Conservation (phyloP, 1,140 invertebrate species). For the Drosophila ambigua region DNA sequence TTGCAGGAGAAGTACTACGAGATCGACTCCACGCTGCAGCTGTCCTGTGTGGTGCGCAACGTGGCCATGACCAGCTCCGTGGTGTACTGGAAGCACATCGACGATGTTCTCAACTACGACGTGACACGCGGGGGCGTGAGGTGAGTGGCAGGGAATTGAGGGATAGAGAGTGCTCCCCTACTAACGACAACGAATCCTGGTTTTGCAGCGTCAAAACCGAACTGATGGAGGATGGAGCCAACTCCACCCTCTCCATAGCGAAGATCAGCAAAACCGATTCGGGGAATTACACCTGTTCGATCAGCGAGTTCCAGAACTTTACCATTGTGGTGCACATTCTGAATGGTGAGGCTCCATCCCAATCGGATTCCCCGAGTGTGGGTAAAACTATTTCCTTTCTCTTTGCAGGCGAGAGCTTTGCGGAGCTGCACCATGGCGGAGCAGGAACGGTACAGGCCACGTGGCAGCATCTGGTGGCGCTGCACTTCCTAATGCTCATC, state of each 20-base stretch:
- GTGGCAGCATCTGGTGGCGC: conserved; percentile 30
- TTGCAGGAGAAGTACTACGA: conserved; percentile 90
- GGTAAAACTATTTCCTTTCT: background rate
- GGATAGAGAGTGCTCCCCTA: too few relatives aligned
- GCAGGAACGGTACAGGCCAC: conserved; percentile 18
- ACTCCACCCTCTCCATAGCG: conserved; percentile 90
- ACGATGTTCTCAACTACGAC: conserved; percentile 89
- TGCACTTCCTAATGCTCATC: conserved; percentile 47
- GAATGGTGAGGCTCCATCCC: conserved; percentile 86
- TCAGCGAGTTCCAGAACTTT: conserved; percentile 87
- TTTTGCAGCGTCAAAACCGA: conserved; percentile 89
- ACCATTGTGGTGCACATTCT: conserved; percentile 89
- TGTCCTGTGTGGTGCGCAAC: conserved; percentile 89
- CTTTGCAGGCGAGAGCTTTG: conserved; percentile 86
- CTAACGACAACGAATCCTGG: too few relatives aligned
- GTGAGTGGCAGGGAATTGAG: conserved; percentile 75
- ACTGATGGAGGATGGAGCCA: conserved; percentile 89
- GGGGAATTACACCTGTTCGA: conserved; percentile 91
- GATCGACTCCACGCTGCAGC: conserved; percentile 90
- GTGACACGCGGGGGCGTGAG: conserved; percentile 90
- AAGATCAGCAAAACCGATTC: conserved; percentile 90
- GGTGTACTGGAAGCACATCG: conserved; percentile 89
- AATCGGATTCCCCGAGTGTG: background rate
- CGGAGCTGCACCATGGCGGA: conserved; percentile 86
- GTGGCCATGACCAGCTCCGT: conserved; percentile 88